Base-by-base conservation (phyloP, 2,113 vertebrate species). In the Callocephalon fimbriatum region DNA sequence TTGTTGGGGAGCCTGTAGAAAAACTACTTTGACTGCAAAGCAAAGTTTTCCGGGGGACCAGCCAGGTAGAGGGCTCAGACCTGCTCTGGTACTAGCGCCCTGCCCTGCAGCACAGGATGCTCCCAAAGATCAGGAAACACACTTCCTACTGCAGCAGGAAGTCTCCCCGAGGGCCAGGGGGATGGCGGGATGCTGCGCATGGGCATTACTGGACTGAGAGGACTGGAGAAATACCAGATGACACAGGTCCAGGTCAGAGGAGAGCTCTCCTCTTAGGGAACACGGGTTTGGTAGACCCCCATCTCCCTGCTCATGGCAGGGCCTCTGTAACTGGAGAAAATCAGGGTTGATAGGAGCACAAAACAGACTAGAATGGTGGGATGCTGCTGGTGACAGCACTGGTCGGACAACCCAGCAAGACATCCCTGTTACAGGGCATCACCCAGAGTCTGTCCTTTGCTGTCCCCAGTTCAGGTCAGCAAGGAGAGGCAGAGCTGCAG, bases 401-500 rank as follows among this genome's bases (percentile, higher is more conserved):
- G 40, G 31, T 53, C 17, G 42, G 47, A 62, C 45, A 95, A 59
- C 22, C 25, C 26, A 81, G 37, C 8, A 86, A 84, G 51, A 48
- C 27, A 74, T 6, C 7, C 6, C 25, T 82, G 37, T 65, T 35
- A 77, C 37, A 77, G 37, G 42, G 45, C 35, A 75, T 37, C 74
- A 77, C 29, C n/a, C 72, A 67, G 50, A n/a, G 12, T 42, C 50
- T 12, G 32, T 74, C 75, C 18, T 86, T 84, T 84, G 59, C 35
- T 63, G 65, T 59, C 16, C 59, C 35, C 45, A 17, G 27, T 71
- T 65, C 62, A 78, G 73, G 42, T 59, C 71, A 95, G 40, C 73
- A 94, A 82, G 74, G 58, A 61, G 53, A 56, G 61, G 26, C 76
- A 94, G 32, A 92, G 72, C 35, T 88, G 74, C 88, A 82, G 56